Base-by-base conservation (phyloP, 2,113 vertebrate genomes). In the Solea senegalensis region DNA sequence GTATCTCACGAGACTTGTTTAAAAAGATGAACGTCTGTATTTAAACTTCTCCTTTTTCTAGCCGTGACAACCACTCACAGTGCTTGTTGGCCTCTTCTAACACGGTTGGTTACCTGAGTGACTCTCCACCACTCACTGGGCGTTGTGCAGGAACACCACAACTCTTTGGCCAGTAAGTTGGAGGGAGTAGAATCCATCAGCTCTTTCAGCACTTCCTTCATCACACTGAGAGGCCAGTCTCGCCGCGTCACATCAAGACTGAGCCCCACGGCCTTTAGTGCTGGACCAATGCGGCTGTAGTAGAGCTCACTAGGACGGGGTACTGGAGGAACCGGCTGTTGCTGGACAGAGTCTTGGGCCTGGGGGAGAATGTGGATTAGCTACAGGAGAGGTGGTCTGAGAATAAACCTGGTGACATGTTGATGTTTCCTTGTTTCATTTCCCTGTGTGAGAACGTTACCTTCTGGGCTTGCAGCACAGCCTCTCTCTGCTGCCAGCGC, bases 111-210 rank as follows among this genome's bases (percentile, higher is more conserved):
- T 71, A 99, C 98, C 96, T 99, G 98, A 21, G 97, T 99, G 78
- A 99, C 95, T 88, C 96, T 94, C 98, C 98, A 99, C 98, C 98
- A 99, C 53, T 99, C 98, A 54, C 95, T 97, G 1, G 98, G 95
- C 0, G 97, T 98, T 56, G 97, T 96, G 55, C 98, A 99, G 0
- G 97, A 99, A 15, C 97, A 99, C 98, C 98, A 99, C 11, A 99
- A 94, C 83, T 99, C 98, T 85, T 98, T 98, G 16, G 98, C 96
- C 0, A 99, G 92, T 43, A 99, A 94, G 81, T 97, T 99, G 0
- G 98, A 97, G 5, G 98, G 98, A 0, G 98, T 99, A 16, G 94
- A 88, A 74, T 98, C 98, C 98, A 99, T 99, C 48, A 99, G 85
- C 52, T 99, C 98, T 65, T 96, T 96, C 57, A 99, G 89, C 59